phyloP scores from a whole-genome alignment of 2,113 vertebrate species.

The Eulacestoma nigropectus region DNA sequence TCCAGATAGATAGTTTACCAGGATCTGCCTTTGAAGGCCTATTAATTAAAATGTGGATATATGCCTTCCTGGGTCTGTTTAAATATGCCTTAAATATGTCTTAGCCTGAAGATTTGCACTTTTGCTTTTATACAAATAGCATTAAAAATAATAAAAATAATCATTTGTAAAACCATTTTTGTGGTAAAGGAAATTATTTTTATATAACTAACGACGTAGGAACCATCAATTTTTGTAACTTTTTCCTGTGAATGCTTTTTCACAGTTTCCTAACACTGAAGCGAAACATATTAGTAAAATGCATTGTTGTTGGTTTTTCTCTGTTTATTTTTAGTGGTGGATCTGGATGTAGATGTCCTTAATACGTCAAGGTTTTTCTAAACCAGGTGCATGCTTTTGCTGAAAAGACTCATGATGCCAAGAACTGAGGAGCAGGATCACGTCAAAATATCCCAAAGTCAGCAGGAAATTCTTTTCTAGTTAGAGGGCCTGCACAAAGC shows the following conservation, averaged over 20 bases:
- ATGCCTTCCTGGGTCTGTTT: not conserved
- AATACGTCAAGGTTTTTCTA: not conserved
- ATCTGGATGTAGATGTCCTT: not conserved
- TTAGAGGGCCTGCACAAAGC: not conserved
- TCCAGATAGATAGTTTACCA: constrained; percentile 10
- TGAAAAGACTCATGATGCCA: not conserved
- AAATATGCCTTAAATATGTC: not conserved
- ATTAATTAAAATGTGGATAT: constrained; percentile 41
- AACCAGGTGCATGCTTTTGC: not conserved
- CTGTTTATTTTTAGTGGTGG: not conserved
- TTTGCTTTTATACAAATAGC: not conserved
- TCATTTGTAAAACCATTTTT: not conserved
- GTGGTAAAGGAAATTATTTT: not conserved
- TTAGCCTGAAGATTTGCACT: not conserved
- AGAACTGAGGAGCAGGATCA: not conserved
- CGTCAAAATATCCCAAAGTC: not conserved
- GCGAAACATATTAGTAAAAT: not conserved
- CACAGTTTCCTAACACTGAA: not conserved
- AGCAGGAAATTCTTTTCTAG: not conserved
- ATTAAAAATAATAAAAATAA: not conserved
- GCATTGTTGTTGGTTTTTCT: not conserved
- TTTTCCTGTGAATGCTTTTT: not conserved
- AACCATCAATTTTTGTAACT: not conserved
- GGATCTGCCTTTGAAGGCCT: constrained; percentile 1
- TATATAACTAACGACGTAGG: not conserved